phyloP scores from a whole-genome alignment of 30 jellyfish, hydroid and myxozoan species.

The Cassiopea xamachana region DNA sequence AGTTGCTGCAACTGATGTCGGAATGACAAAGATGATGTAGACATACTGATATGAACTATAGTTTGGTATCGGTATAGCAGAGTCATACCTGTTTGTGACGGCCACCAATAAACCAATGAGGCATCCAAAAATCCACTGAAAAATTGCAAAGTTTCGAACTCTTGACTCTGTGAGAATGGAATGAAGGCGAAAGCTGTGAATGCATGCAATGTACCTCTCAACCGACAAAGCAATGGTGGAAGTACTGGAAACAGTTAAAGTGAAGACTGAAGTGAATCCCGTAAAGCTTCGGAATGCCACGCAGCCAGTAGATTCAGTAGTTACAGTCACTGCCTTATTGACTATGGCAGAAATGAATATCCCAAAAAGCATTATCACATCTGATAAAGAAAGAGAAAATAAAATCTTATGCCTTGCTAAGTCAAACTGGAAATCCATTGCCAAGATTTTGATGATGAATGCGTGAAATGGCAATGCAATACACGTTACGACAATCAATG shows the following conservation, averaged over 20 bases:
- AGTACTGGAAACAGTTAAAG: not conserved
- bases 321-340: not conserved
- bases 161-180: not conserved
- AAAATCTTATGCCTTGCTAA: conserved; percentile 20
- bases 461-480: conserved; percentile 24
- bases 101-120: not conserved
- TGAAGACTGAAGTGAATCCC: not conserved
- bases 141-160: not conserved
- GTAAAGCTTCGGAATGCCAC: not conserved
- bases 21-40: not conserved
- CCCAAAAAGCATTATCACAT: not conserved
- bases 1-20: not conserved
- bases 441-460: not conserved
- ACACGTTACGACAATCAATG: not conserved
- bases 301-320: not conserved
- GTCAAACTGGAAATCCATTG: not conserved
- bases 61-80: not conserved
- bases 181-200: conserved; percentile 20
- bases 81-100: not conserved
- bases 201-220: conserved; percentile 26
- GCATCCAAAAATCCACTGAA: not conserved
- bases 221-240: conserved; percentile 6
- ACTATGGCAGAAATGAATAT: not conserved
- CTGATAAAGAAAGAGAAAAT: conserved; percentile 5
- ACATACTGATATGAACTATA: not conserved